These are phyloP conservation scores for Prorops nasuta DNA, from an alignment of 1,140 invertebrate genomes.

Conservation along the genomic window DNA sequence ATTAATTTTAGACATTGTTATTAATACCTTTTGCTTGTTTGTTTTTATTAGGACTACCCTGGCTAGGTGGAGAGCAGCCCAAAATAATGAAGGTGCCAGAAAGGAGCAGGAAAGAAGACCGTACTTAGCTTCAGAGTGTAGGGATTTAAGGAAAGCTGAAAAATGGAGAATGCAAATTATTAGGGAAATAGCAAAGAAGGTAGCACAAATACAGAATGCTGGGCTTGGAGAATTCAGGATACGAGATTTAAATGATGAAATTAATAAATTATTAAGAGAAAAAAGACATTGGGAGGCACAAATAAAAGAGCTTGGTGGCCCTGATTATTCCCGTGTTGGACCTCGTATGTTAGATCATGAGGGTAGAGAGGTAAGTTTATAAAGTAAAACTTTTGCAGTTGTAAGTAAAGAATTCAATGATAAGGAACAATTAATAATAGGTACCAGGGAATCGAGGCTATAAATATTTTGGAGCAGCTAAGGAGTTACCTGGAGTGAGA, in stretches of 20 bases:
- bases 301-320: constrained; percentile 92
- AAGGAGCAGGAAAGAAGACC: constrained; percentile 81
- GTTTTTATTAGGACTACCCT: constrained; percentile 79
- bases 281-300: constrained; percentile 97
- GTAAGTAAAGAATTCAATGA: background rate
- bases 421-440: constrained; percentile 21
- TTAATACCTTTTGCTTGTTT: constrained; percentile 9
- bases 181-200: constrained; percentile 95
- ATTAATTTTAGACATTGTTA: background rate
- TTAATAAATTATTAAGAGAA: constrained; percentile 95
- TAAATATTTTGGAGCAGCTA: constrained; percentile 99
- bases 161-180: constrained; percentile 97
- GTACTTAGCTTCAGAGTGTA: constrained; percentile 91
- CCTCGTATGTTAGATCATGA: constrained; percentile 95
- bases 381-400: background rate
- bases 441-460: constrained; percentile 96
- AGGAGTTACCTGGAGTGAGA: constrained; percentile 95
- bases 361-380: constrained; percentile 76
- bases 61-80: constrained; percentile 91
- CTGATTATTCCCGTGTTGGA: constrained; percentile 89
- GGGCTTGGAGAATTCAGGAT: constrained; percentile 98
- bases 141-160: constrained; percentile 84
- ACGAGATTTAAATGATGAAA: constrained; percentile 98
- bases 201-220: constrained; percentile 99
- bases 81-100: constrained; percentile 79